Base-by-base conservation (phyloP, 2,797 vertebrate genomes). In the Sorex maritimensis region DNA sequence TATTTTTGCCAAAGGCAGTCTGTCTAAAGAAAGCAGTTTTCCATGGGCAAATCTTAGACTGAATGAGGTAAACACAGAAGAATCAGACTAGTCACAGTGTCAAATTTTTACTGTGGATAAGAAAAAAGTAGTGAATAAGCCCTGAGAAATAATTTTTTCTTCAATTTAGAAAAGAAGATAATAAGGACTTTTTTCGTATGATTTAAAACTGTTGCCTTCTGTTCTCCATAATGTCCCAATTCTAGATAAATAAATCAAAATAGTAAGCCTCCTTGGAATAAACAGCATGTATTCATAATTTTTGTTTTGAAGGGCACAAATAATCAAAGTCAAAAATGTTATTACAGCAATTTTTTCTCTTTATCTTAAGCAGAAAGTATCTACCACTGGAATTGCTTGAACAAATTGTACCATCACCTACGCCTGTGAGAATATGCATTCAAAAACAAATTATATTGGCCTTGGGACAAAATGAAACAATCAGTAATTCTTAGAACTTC, bases 401-500 rank as follows among this genome's bases (percentile, higher is more conserved):
- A 90, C 6, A 44, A 94, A 52, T 79, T 79, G 30, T 79, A 61
- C 30, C 41, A 81, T 78, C 14, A 46, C 63, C 49, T 75, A 79
- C 5, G 1, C 52, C 65, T 68, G 44, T 88, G 30, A 82, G 55
- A 93, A 78, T 80, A 52, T 77, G 19, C 41, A 65, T 86, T 92
- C 75, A 94, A 88, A 44, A 85, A 80, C 82, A 95, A 94, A 96
- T 90, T 93, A n/a, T 65, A 81, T 46, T 96, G 86, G 58, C 71
- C 91, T 84, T 69, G 71, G 52, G 41, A 94, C 88, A 96, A 95
- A 96, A 82, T 69, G 61, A 95, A 94, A 94, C 83, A 95, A 94
- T 96, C 63, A 91, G 90, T 74, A 84, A 86, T 87, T 94, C 73
- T 86, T 92, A 94, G 55, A 95, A 94, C 46, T 65, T 87, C 34